phyloP scores from a whole-genome alignment of 2,113 vertebrate genomes.

The Lamprotornis superbus region DNA sequence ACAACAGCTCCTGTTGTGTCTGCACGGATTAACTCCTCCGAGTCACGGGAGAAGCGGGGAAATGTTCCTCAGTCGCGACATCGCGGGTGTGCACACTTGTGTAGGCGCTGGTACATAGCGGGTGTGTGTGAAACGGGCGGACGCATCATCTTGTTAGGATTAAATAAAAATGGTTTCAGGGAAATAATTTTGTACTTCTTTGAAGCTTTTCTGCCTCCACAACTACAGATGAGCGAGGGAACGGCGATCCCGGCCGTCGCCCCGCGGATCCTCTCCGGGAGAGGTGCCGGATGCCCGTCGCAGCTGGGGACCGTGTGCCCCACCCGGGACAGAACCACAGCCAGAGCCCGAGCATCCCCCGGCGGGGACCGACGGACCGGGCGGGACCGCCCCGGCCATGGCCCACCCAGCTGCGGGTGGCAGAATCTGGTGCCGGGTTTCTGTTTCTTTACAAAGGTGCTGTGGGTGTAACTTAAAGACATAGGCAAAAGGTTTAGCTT shows the following conservation, averaged over 20 bases:
- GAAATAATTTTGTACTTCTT: not conserved
- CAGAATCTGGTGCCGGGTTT: not conserved
- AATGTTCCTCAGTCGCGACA: not conserved
- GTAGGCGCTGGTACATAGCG: fast-evolving
- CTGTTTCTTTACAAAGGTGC: not conserved
- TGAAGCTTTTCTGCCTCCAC: not conserved
- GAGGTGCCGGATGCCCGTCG: fast-evolving
- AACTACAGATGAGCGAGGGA: not conserved
- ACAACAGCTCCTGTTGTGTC: constrained; percentile 74
- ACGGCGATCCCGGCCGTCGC: not conserved
- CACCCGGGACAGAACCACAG: not conserved
- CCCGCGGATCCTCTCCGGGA: not conserved
- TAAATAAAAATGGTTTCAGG: not conserved
- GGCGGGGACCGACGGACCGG: not conserved
- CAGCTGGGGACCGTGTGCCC: not conserved
- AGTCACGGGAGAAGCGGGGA: not conserved
- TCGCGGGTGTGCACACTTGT: fast-evolving
- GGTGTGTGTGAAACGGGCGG: no score
- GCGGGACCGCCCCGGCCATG: not conserved
- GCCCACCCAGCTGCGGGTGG: not conserved
- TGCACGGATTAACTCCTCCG: constrained; percentile 64
- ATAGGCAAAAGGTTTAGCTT: not conserved
- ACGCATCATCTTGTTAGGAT: no score
- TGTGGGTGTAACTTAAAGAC: not conserved
- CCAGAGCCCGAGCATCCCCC: not conserved